Conservation (phyloP, 2,113 vertebrate genomes). For the Mystacornis crossleyi region DNA sequence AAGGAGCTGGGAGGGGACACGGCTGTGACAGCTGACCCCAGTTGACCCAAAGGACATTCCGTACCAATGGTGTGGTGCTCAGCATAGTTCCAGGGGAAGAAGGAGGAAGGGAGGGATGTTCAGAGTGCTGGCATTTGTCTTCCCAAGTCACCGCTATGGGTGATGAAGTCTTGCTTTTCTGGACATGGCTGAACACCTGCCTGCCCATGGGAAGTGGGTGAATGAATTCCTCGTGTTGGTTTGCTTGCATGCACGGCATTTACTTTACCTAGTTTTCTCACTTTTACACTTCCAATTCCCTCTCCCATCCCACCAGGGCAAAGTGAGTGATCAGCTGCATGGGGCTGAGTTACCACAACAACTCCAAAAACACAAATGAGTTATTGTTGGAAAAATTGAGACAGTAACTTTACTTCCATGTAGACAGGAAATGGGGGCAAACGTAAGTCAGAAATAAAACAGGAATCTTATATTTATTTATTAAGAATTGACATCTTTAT, state of each 20-base stretch:
- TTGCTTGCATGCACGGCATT: background rate
- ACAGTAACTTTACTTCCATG: background rate
- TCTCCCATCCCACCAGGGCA: accelerated
- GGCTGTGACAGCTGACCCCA: background rate
- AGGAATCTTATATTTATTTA: background rate
- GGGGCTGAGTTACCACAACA: background rate
- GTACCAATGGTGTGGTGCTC: background rate
- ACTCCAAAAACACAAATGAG: background rate
- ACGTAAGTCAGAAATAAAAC: background rate
- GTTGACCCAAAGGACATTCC: background rate
- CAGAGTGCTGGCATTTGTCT: background rate
- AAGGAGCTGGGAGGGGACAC: background rate
- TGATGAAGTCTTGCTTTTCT: background rate
- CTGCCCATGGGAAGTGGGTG: background rate
- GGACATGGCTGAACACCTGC: background rate
- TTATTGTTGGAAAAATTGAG: background rate
- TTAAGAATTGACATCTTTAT: background rate
- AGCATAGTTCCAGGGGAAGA: background rate
- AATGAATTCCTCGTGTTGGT: background rate
- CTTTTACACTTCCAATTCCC: background rate
- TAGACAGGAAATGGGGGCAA: background rate
- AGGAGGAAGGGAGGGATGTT: background rate
- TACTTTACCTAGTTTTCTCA: background rate
- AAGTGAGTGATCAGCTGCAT: background rate
- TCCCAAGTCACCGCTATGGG: background rate